These are phyloP conservation scores for Drosophila varians DNA, from an alignment of 1,140 invertebrate genomes.

Conservation along the genomic window DNA sequence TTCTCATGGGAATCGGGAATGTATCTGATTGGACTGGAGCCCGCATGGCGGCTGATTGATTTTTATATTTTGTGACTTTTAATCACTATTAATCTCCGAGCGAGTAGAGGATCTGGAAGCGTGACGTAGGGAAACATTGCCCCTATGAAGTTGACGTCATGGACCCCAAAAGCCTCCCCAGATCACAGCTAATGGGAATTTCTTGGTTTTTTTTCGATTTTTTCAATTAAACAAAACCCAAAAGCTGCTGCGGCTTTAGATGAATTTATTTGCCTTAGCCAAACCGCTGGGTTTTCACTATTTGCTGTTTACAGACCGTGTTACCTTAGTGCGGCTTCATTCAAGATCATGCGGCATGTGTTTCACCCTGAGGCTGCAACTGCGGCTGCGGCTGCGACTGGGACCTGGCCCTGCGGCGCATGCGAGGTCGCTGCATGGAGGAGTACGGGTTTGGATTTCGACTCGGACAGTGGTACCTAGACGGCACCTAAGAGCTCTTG, in stretches of 20 bases:
- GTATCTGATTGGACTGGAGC: neutral
- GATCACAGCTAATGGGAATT: slow-evolving; percentile 1
- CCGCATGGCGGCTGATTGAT: neutral
- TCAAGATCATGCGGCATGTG: slow-evolving; percentile 45
- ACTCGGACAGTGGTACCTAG: too few relatives aligned
- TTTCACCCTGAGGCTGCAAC: too few relatives aligned
- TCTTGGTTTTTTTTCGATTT: neutral
- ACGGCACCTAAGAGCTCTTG: too few relatives aligned
- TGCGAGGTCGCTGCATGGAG: slow-evolving; percentile 2
- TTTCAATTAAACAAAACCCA: neutral
- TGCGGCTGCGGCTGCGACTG: neutral
- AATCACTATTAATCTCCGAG: neutral
- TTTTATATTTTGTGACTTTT: neutral
- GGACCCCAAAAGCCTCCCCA: slow-evolving; percentile 10
- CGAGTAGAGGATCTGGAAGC: neutral
- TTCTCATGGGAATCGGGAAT: slow-evolving; percentile 22
- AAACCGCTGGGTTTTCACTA: slow-evolving; percentile 4
- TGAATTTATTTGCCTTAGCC: slow-evolving; percentile 32
- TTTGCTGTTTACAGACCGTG: slow-evolving; percentile 18
- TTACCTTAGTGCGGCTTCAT: slow-evolving; percentile 23
- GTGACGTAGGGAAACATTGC: slow-evolving; percentile 2
- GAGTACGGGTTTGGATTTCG: too few relatives aligned
- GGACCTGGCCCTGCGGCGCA: slow-evolving; percentile 29
- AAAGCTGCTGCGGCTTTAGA: neutral
- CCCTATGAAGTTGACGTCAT: neutral